A percentile compares a stretch with the other conserved stretches of the same genome.
These are phyloP conservation scores for Drosophila jambulina DNA, from an alignment of 1,140 invertebrate genomes.

Conservation along the genomic window DNA sequence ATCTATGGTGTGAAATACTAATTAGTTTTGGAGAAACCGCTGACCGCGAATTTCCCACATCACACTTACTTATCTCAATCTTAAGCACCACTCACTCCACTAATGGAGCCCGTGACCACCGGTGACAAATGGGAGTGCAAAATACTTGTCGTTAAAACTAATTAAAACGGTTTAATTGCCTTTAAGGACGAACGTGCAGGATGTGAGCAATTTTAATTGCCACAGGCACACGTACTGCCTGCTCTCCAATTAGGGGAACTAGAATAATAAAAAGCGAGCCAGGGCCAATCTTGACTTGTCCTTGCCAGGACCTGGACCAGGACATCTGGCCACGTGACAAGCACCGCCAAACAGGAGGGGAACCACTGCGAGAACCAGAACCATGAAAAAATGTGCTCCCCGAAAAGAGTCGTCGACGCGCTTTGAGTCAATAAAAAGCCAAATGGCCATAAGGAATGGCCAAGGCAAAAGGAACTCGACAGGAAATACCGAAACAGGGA, in stretches of 20 bases:
- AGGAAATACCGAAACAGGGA: constrained; percentile 22
- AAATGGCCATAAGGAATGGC: constrained; percentile 64
- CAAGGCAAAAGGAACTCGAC: constrained; percentile 35
- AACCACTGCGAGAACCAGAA: neutral
- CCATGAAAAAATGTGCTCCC: constrained; percentile 13
- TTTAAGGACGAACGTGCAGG: constrained; percentile 56
- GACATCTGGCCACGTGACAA: constrained; percentile 53
- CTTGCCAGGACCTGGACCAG: constrained; percentile 6
- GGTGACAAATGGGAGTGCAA: constrained; percentile 51
- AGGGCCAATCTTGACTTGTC: constrained; percentile 14
- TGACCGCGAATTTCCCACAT: constrained; percentile 6
- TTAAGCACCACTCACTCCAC: constrained; percentile 13
- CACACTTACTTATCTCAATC: constrained; percentile 15
- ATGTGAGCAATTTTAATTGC: constrained; percentile 52
- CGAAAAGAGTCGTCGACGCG: constrained; percentile 30
- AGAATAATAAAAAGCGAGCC: constrained; percentile 35
- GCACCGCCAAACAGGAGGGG: constrained; percentile 21
- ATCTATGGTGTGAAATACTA: neutral
- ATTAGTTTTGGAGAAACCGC: neutral
- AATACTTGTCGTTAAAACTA: constrained; percentile 63
- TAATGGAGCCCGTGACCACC: constrained; percentile 14
- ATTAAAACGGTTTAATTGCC: constrained; percentile 63
- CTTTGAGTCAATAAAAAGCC: constrained; percentile 59
- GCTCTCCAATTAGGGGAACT: constrained; percentile 44
- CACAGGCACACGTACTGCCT: constrained; percentile 36